Percentiles rank a stretch among this genome's conserved stretches.
These are phyloP conservation scores for Halisarca cf. caerulea DNA, from an alignment of 37 sponge, comb jelly and placozoan genomes.

Conservation along the genomic window DNA sequence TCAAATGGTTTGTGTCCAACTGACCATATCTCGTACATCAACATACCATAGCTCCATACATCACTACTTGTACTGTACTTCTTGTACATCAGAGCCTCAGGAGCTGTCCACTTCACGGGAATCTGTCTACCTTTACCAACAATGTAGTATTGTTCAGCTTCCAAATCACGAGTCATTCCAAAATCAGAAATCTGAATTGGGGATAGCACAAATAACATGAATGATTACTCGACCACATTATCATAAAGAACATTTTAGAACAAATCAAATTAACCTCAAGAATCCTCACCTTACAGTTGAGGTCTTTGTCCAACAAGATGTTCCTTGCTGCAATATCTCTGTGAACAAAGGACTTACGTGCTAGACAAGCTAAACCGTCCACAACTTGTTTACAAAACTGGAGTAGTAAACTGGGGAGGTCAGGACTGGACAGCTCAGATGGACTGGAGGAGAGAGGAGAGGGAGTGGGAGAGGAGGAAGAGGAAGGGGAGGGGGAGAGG, in stretches of 20 bases:
- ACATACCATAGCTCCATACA: constrained; percentile 29
- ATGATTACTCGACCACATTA: no score
- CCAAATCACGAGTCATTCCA: constrained; percentile 26
- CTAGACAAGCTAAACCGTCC: constrained; percentile 12
- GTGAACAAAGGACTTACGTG: constrained; percentile 18
- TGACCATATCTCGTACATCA: constrained; percentile 34
- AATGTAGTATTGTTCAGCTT: background rate
- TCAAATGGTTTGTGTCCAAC: constrained; percentile 28
- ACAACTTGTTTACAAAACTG: constrained; percentile 24
- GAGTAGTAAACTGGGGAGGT: constrained; percentile 17
- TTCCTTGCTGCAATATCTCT: constrained; percentile 27
- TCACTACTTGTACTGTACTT: constrained; percentile 23
- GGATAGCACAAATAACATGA: background rate
- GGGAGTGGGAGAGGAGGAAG: no score
- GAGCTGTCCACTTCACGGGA: constrained; percentile 12
- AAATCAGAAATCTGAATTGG: constrained; percentile 22
- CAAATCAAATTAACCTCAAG: no score
- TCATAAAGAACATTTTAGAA: no score
- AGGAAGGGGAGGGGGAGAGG: background rate
- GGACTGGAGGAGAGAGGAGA: background rate
- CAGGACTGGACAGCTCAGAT: background rate
- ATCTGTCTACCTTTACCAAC: background rate
- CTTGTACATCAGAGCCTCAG: constrained; percentile 15
- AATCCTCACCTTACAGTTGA: constrained; percentile 9
- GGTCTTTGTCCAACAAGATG: constrained; percentile 4